Conservation (phyloP, 2,797 vertebrate genomes). For the Syndactyla subalaris region DNA sequence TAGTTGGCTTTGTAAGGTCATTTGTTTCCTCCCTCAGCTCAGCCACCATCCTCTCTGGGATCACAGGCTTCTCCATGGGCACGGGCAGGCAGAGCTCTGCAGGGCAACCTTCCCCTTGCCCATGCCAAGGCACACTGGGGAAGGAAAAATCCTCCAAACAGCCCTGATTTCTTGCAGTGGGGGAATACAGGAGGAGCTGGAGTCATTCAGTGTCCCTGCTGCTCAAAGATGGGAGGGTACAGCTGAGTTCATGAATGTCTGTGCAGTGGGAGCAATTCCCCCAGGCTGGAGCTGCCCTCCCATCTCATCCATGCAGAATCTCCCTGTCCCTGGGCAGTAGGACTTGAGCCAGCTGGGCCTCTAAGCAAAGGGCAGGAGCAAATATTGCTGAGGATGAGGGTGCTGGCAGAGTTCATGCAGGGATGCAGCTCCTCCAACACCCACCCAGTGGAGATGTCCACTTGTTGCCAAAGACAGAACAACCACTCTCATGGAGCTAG, state of each 20-base stretch:
- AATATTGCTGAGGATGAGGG: background rate
- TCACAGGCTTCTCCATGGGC: background rate
- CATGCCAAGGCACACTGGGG: background rate
- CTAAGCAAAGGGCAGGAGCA: background rate
- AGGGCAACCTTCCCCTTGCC: background rate
- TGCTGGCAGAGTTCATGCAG: background rate
- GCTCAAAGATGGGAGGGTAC: background rate
- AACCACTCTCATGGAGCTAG: background rate
- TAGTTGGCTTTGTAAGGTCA: background rate
- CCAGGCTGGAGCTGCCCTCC: background rate
- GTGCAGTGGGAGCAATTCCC: background rate
- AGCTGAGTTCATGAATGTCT: background rate
- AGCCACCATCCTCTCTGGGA: background rate
- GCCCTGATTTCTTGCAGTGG: too few relatives aligned
- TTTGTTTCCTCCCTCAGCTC: background rate
- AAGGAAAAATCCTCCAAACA: background rate
- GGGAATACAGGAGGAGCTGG: background rate
- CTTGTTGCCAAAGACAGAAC: background rate
- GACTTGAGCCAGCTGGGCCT: background rate
- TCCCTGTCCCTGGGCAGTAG: background rate
- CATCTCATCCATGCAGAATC: fast-evolving
- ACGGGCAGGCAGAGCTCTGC: background rate
- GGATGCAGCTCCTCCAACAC: background rate
- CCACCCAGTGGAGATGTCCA: background rate
- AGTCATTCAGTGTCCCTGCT: background rate